phyloP scores from a whole-genome alignment of 2,113 vertebrate species.

The Coracopsis vasa region DNA sequence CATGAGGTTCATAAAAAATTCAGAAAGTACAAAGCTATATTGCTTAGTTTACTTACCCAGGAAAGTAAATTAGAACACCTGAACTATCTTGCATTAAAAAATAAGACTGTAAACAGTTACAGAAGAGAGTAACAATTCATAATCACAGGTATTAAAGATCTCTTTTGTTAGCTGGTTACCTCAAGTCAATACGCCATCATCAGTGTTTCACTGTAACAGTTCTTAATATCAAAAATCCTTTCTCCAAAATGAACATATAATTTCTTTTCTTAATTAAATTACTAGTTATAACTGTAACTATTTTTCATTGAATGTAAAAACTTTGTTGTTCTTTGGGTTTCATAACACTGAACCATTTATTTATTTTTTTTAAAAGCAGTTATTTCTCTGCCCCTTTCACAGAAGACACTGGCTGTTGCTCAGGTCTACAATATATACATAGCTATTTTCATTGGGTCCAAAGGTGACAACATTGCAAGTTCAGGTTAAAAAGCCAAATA shows the following conservation, averaged over 20 bases:
- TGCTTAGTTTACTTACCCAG: too few relatives aligned
- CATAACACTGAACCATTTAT: neutral
- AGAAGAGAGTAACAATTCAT: neutral
- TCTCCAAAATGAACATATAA: neutral
- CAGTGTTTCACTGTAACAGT: neutral
- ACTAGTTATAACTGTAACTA: neutral
- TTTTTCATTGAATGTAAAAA: neutral
- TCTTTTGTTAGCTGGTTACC: accelerated
- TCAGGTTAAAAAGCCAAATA: neutral
- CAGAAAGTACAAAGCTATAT: too few relatives aligned
- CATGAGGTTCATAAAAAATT: too few relatives aligned
- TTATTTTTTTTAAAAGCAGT: neutral
- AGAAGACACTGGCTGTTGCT: neutral
- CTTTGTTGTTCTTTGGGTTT: neutral
- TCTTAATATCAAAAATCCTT: neutral
- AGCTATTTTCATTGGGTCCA: neutral
- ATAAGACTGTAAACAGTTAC: neutral
- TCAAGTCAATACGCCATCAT: neutral
- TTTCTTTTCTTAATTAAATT: neutral
- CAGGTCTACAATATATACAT: neutral
- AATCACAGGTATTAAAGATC: neutral
- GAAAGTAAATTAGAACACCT: neutral
- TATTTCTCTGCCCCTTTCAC: neutral
- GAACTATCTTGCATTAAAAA: neutral
- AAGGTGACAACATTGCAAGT: neutral